phyloP scores from a whole-genome alignment of 2,113 vertebrate species.

The Chaenogobius annularis region DNA sequence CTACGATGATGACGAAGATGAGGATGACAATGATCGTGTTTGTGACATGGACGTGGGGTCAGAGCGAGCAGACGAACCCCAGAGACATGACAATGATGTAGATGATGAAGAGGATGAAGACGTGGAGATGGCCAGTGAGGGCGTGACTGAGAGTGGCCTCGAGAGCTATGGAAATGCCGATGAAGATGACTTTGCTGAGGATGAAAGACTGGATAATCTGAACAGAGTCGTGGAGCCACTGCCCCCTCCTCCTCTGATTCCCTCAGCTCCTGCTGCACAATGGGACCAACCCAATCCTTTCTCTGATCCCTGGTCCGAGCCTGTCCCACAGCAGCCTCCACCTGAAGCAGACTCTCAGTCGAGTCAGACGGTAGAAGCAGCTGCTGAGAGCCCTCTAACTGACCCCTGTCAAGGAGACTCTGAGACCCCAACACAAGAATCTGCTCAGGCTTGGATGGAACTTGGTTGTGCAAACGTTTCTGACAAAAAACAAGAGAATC shows the following conservation, averaged over 20 bases:
- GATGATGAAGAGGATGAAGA: conserved; percentile 73
- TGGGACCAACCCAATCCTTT: conserved; percentile 68
- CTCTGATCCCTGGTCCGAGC: conserved; percentile 68
- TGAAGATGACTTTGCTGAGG: conserved; percentile 78
- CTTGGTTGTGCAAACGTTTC: conserved; percentile 28
- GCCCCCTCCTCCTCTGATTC: conserved; percentile 47
- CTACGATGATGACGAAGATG: conserved; percentile 66
- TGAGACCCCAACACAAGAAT: conserved; percentile 51
- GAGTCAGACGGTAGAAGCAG: conserved; percentile 11
- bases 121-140: conserved; percentile 81
- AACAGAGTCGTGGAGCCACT: conserved; percentile 63
- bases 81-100: conserved; percentile 59
- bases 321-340: conserved; percentile 40
- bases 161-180: conserved; percentile 80
- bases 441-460: conserved; percentile 55
- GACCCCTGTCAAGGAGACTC: conserved; percentile 55
- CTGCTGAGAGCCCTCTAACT: conserved; percentile 42
- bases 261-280: conserved; percentile 59
- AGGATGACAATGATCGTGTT: conserved; percentile 67
- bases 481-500: conserved; percentile 21
- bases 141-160: conserved; percentile 78
- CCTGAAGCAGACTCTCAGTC: background rate
- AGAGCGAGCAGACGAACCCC: conserved; percentile 68
- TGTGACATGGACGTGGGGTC: conserved; percentile 81
- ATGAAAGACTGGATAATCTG: conserved; percentile 76